These are phyloP conservation scores for Pecten maximus DNA, from an alignment of 2,888 invertebrate species.

Conservation along the genomic window DNA sequence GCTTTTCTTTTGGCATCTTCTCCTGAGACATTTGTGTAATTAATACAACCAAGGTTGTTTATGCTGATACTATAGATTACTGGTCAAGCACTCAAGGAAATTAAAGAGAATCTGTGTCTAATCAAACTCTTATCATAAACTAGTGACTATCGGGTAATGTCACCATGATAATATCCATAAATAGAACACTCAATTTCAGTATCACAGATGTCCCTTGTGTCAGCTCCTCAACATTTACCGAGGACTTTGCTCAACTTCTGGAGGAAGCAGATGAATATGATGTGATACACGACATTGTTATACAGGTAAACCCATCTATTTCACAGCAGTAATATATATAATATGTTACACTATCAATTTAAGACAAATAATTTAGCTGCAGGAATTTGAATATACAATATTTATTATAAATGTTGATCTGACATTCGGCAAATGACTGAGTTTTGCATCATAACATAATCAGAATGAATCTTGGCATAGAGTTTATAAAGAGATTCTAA, in stretches of 20 bases:
- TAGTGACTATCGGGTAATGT: no score
- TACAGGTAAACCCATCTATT: constrained; percentile 81
- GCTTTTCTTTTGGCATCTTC: no score
- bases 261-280: constrained; percentile 87
- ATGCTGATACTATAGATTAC: no score
- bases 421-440: no score
- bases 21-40: no score
- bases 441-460: no score
- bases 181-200: constrained; percentile 64
- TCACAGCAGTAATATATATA: background rate
- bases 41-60: no score
- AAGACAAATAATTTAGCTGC: background rate
- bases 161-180: background rate
- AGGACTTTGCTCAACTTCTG: constrained; percentile 86
- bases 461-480: no score
- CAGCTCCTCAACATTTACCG: constrained; percentile 78
- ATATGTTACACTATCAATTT: background rate
- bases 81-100: no score
- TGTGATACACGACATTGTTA: constrained; percentile 88
- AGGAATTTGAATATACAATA: background rate
- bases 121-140: no score
- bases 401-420: background rate
- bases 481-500: no score
- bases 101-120: no score
- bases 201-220: constrained; percentile 81